Percentiles rank a stretch among this genome's conserved stretches.
Conservation (phyloP, 2,113 vertebrate genomes). For the Mirza zaza region DNA sequence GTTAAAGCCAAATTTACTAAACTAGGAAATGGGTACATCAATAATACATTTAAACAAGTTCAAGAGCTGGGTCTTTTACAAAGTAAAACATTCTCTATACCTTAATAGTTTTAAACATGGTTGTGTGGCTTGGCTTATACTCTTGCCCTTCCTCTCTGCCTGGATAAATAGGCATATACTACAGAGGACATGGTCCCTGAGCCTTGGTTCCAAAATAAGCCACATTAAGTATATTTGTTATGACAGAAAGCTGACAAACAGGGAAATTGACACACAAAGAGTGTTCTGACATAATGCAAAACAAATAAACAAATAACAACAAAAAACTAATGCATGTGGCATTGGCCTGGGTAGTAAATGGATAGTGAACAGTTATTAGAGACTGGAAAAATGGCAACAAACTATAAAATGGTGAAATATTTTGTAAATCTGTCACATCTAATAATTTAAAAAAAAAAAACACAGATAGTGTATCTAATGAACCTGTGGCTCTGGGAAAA, state of each 20-base stretch:
- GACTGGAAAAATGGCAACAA: background rate
- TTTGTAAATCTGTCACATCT: background rate
- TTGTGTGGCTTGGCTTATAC: background rate
- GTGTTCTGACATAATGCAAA: background rate
- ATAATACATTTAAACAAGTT: background rate
- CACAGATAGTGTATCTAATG: background rate
- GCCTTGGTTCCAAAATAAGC: background rate
- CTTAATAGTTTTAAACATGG: background rate
- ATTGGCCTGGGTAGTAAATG: background rate
- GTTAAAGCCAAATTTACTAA: background rate
- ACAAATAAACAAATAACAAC: background rate
- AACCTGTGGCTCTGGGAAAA: background rate
- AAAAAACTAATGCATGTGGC: too few species aligned
- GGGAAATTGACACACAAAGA: background rate
- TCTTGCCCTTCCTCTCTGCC: background rate
- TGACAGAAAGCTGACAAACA: background rate
- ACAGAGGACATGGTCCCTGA: background rate
- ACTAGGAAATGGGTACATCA: background rate
- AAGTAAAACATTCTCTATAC: background rate
- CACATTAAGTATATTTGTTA: background rate
- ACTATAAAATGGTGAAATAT: background rate
- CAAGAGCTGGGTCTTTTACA: background rate
- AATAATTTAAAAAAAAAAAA: background rate
- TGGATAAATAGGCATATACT: too few species aligned
- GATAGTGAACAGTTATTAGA: background rate